A percentile compares a stretch with the other conserved stretches of the same genome.
phyloP scores from a whole-genome alignment of 1,140 invertebrate genomes.

The Ceratoteleas bidentatus region DNA sequence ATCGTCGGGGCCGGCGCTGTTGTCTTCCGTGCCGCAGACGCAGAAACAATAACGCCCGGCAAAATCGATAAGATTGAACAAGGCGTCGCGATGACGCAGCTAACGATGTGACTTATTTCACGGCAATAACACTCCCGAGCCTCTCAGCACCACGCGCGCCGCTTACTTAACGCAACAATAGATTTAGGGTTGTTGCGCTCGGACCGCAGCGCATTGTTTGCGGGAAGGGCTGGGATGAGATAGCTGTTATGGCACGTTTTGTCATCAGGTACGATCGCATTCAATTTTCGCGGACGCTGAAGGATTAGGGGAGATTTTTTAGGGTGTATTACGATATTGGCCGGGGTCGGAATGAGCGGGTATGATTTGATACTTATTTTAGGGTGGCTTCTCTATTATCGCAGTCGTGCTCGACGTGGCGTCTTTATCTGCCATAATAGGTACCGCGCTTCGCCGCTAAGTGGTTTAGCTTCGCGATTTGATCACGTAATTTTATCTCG shows the following conservation, averaged over 20 bases:
- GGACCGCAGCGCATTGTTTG: constrained; percentile 27
- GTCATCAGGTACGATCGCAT: constrained; percentile 31
- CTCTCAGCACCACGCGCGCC: not conserved
- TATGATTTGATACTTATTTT: constrained; percentile 43
- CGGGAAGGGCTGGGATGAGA: constrained; percentile 1
- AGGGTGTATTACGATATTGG: constrained; percentile 41
- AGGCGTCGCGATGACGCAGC: constrained; percentile 1
- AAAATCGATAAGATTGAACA: constrained; percentile 35
- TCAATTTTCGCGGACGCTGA: constrained; percentile 23
- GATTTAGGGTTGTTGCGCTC: constrained; percentile 22
- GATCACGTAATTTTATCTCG: constrained; percentile 22
- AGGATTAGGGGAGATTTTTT: constrained; percentile 25
- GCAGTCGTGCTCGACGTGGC: constrained; percentile 2
- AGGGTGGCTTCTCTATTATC: constrained; percentile 26
- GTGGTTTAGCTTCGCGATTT: constrained; percentile 33
- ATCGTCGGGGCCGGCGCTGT: not conserved
- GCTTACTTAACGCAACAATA: constrained; percentile 27
- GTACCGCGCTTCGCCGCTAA: constrained; percentile 12
- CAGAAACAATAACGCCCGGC: constrained; percentile 20
- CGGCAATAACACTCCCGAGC: constrained; percentile 19
- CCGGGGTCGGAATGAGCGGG: constrained; percentile 16
- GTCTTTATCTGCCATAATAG: constrained; percentile 39
- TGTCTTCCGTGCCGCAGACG: constrained; percentile 7
- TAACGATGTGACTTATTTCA: constrained; percentile 39
- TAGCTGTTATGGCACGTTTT: constrained; percentile 16